These are phyloP conservation scores for Chelonoidis abingdonii DNA, from an alignment of 2,113 vertebrate species.

Conservation along the genomic window DNA sequence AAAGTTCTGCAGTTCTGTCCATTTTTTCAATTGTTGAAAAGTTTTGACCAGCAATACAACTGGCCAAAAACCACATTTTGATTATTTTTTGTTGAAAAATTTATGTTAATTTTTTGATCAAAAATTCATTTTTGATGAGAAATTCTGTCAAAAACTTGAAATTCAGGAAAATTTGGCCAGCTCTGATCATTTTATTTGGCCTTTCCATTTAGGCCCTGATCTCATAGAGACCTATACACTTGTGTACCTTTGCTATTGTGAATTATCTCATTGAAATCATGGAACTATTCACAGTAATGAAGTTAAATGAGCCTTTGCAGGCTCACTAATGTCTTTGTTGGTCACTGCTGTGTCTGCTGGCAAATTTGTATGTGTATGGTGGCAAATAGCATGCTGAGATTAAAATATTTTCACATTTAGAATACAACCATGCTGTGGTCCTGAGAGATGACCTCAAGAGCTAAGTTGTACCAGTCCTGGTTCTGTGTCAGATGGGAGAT, in stretches of 20 bases:
- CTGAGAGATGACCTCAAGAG: not conserved
- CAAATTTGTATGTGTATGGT: too few species aligned
- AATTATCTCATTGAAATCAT: not conserved
- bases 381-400: too few species aligned
- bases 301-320: not conserved
- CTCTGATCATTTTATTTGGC: not conserved
- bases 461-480: not conserved
- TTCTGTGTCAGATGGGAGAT: not conserved
- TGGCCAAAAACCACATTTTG: not conserved
- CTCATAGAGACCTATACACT: not conserved
- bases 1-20: not conserved
- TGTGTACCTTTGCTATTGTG: not conserved
- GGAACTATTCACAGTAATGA: not conserved
- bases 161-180: not conserved
- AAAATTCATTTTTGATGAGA: not conserved
- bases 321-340: not conserved
- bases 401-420: not conserved
- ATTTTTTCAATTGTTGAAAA: not conserved
- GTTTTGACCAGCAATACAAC: not conserved
- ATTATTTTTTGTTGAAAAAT: not conserved
- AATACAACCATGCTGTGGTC: fast-evolving
- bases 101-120: not conserved
- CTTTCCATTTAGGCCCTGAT: not conserved
- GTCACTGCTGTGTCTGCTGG: not conserved
- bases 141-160: not conserved